A percentile compares a stretch with the other conserved stretches of the same genome.
Evolutionary conservation across 1,140 invertebrate genomes (phyloP).

Genomic region (Trachelipus rathkii): DNA sequence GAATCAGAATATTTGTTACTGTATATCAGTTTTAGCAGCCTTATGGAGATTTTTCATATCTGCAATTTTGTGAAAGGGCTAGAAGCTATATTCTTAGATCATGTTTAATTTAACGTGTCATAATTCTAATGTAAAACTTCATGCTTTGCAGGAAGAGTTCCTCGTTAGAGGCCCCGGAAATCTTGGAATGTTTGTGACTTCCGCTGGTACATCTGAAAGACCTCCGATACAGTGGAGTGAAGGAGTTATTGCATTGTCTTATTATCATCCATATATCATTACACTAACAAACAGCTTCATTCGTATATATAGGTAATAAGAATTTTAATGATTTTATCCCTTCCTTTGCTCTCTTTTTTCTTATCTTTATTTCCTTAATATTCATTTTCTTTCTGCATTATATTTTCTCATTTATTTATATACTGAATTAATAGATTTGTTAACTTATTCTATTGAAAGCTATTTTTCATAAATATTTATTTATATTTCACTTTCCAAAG

Average conservation of each 20-base stretch:
- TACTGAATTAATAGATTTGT: background rate
- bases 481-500: conserved; percentile 46
- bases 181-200: conserved; percentile 58
- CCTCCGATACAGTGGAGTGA: conserved; percentile 58
- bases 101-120: too few relatives aligned
- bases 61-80: too few relatives aligned
- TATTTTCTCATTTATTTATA: background rate
- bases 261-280: conserved; percentile 56
- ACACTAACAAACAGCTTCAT: conserved; percentile 54
- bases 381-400: background rate
- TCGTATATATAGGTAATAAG: conserved; percentile 54
- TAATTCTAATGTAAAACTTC: too few relatives aligned
- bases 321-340: background rate
- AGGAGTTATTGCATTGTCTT: conserved; percentile 52
- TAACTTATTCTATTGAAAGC: conserved; percentile 8
- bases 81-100: too few relatives aligned
- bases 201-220: conserved; percentile 55
- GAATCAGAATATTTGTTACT: too few relatives aligned
- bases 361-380: conserved; percentile 3
- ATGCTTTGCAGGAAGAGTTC: conserved; percentile 47
- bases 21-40: too few relatives aligned
- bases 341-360: background rate
- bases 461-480: background rate
- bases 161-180: conserved; percentile 53
- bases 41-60: too few relatives aligned